A percentile compares a stretch with the other conserved stretches of the same genome.
These are phyloP conservation scores for Parelbella ahira DNA, from an alignment of 2,888 invertebrate genomes.

Conservation along the genomic window DNA sequence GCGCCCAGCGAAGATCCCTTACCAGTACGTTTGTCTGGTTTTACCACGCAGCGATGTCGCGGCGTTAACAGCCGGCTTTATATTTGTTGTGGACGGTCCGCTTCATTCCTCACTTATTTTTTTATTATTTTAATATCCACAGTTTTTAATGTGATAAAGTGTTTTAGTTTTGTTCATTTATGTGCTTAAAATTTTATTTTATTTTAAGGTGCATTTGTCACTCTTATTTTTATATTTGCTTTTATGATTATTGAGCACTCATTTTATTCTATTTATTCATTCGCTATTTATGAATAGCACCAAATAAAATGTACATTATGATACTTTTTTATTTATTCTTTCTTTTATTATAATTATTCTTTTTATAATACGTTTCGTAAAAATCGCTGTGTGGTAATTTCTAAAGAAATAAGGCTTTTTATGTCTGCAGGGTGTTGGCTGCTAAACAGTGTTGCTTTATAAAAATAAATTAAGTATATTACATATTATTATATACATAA, in stretches of 20 bases:
- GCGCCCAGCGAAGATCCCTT: conserved; percentile 74
- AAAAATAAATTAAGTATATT: conserved; percentile 29
- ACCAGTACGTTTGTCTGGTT: conserved; percentile 68
- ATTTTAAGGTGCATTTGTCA: too few relatives aligned
- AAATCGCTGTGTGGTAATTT: conserved; percentile 68
- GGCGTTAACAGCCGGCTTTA: conserved; percentile 35
- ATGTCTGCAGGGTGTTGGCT: conserved; percentile 80
- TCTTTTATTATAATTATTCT: background rate
- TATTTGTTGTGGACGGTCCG: conserved; percentile 21
- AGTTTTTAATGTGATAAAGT: too few relatives aligned
- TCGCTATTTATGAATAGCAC: too few relatives aligned
- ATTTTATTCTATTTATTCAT: too few relatives aligned
- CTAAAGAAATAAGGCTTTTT: conserved; percentile 64
- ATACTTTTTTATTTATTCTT: conserved; percentile 8
- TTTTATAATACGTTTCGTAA: conserved; percentile 1
- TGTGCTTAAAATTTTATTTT: too few relatives aligned
- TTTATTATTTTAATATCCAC: too few relatives aligned
- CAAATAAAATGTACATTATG: too few relatives aligned
- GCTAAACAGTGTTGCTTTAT: conserved; percentile 49
- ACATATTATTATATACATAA: conserved; percentile 6
- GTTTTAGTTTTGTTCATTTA: too few relatives aligned
- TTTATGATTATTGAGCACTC: too few relatives aligned
- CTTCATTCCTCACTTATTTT: too few relatives aligned
- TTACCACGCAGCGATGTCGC: conserved; percentile 67
- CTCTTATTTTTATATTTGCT: too few relatives aligned